Evolutionary conservation across 2,888 invertebrate species (phyloP), one percentile per base, ranked within the genome.

Genomic region (Sphaerophoria rueppellii): DNA sequence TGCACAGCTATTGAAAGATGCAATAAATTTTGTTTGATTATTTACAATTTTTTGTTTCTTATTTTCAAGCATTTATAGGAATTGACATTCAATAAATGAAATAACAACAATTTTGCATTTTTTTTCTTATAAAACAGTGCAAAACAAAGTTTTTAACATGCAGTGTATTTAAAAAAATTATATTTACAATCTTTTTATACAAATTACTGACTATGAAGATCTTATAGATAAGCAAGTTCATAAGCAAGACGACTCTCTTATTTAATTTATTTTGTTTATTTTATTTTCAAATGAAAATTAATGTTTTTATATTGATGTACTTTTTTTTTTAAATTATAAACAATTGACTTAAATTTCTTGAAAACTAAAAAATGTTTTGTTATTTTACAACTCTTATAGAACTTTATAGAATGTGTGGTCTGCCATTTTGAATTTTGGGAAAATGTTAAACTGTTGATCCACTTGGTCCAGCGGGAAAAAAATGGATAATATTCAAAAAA

Each of bases 1-100:
- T 87, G 87, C 87, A 87, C 87, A 87, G 87, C 87, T 87, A 86
- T 81, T 78, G 57, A 82, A 82, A 65, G 80, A 83, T 83, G 79
- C 73, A 86, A 67, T 60, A 82, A 43, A 7, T 82, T 75, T 57
- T 34, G 67, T 81, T 83, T 52, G 58, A 50, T 77, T 83, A 77
- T 75, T 43, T 69, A 83, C 72, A 81, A 82, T 86, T 69, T 70
- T 82, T 70, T 73, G 61, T 69, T 48, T 43, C 40, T 61, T 11
- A 40, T 63, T 70, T 71, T 16, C 37, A 54, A 70, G 48, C 80
- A 87, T 81, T 77, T 72, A 16, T 74, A 87, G 87, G 79, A 76
- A 87, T 86, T 65, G 81, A 82, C 85, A 71, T 87, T 78, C 60
- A 75, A 65, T 63, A 71, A 54, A 65, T 54, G 43, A 61, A 76